These are phyloP conservation scores for Ephialtes manifestator DNA, from an alignment of 2,888 invertebrate genomes.

Conservation along the genomic window DNA sequence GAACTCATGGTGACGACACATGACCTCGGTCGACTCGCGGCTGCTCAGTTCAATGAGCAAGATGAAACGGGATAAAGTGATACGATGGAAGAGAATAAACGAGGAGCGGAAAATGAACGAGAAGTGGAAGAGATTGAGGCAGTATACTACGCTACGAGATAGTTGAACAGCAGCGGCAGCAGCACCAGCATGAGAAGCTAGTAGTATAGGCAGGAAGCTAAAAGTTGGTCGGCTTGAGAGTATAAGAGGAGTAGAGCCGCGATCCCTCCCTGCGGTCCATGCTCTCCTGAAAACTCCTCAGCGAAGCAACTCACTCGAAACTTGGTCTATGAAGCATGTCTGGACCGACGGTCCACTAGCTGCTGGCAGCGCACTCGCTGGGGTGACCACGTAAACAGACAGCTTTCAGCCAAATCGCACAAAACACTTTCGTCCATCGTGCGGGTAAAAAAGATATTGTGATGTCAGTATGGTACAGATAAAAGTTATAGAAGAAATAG, in stretches of 20 bases:
- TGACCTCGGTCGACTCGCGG: constrained; percentile 25
- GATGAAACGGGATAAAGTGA: constrained; percentile 39
- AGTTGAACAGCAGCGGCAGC: constrained; percentile 18
- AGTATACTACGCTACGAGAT: constrained; percentile 29
- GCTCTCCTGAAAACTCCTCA: constrained; percentile 41
- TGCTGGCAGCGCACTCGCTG: neutral
- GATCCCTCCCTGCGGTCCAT: constrained; percentile 6
- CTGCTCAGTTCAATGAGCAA: constrained; percentile 35
- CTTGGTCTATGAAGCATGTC: constrained; percentile 53
- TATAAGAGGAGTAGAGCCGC: neutral
- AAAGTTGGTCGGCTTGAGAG: constrained; percentile 49
- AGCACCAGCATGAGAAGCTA: constrained; percentile 7
- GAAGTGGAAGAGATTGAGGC: constrained; percentile 43
- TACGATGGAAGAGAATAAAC: constrained; percentile 5
- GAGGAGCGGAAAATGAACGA: neutral
- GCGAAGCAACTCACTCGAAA: constrained; percentile 53
- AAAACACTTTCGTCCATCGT: constrained; percentile 17
- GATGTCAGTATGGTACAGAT: neutral
- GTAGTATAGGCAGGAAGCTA: constrained; percentile 29
- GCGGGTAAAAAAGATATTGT: neutral
- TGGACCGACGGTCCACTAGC: constrained; percentile 21
- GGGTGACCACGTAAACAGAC: constrained; percentile 32
- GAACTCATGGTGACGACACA: constrained; percentile 38
- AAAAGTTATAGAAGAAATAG: constrained; percentile 8
- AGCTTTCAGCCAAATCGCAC: constrained; percentile 53